Evolutionary conservation across 2,113 vertebrate genomes (phyloP).

Genomic region (Paratilapia polleni): DNA sequence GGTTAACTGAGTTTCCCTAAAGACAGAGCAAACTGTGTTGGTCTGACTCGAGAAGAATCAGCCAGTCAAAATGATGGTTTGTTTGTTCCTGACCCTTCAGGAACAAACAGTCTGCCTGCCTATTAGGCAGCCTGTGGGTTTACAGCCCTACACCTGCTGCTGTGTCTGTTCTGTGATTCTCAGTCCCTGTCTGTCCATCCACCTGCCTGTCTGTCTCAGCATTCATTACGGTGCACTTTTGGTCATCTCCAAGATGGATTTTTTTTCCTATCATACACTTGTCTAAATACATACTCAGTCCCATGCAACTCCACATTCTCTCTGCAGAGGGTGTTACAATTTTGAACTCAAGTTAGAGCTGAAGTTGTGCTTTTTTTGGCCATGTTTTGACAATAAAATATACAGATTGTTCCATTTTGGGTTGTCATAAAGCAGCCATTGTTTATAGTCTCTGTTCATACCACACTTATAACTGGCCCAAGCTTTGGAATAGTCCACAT

Average conservation of each 20-base stretch:
- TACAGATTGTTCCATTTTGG: slow-evolving; percentile 15
- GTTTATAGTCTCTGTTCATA: slow-evolving; percentile 37
- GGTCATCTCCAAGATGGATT: background rate
- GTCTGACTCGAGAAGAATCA: slow-evolving; percentile 25
- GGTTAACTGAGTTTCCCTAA: slow-evolving; percentile 6
- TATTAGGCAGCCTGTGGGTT: slow-evolving; percentile 33
- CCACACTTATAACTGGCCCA: slow-evolving; percentile 25
- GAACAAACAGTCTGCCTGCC: slow-evolving; percentile 20
- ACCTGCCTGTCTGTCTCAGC: slow-evolving; percentile 4
- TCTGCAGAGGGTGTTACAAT: background rate
- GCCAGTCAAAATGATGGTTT: slow-evolving; percentile 40
- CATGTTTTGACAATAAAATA: slow-evolving; percentile 4
- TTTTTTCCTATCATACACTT: background rate
- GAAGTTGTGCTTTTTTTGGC: background rate
- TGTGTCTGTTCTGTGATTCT: slow-evolving; percentile 1
- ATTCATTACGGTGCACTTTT: background rate
- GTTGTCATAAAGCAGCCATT: slow-evolving; percentile 26
- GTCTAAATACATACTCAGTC: background rate
- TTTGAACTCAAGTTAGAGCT: background rate
- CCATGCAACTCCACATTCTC: background rate
- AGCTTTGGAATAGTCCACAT: slow-evolving; percentile 25
- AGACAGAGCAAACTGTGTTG: slow-evolving; percentile 8
- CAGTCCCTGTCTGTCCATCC: background rate
- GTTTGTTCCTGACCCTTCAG: slow-evolving; percentile 40
- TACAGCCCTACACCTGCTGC: slow-evolving; percentile 37